These are phyloP conservation scores for Dryomyza anilis DNA, from an alignment of 2,888 invertebrate species.

Conservation along the genomic window DNA sequence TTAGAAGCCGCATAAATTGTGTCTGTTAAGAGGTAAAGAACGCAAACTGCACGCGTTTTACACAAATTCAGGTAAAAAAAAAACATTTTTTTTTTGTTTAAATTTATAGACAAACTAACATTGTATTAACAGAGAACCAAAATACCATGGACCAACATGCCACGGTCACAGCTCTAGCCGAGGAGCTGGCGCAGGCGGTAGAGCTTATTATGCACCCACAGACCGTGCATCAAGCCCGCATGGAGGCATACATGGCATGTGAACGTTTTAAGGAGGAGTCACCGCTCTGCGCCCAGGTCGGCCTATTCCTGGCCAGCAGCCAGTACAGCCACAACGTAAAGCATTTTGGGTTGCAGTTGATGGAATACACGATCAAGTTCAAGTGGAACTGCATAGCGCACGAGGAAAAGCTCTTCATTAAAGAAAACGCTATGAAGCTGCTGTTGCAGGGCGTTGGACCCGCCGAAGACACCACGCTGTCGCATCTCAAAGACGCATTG, in stretches of 20 bases:
- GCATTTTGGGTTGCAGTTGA: constrained; percentile 89
- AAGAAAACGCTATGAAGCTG: constrained; percentile 88
- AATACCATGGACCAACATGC: constrained; percentile 52
- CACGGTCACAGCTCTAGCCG: constrained; percentile 63
- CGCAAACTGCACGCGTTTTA: neutral
- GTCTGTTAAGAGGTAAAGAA: constrained; percentile 1
- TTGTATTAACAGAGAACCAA: too few species aligned
- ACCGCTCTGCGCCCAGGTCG: constrained; percentile 84
- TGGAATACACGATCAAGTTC: constrained; percentile 93
- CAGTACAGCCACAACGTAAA: constrained; percentile 79
- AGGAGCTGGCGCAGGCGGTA: constrained; percentile 79
- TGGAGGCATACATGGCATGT: constrained; percentile 83
- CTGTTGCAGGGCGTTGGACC: constrained; percentile 76
- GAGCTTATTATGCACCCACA: constrained; percentile 83
- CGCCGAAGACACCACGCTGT: constrained; percentile 69
- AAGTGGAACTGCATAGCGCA: constrained; percentile 89
- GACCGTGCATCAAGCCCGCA: constrained; percentile 75
- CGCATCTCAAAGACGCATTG: constrained; percentile 82
- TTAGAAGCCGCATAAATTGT: too few species aligned
- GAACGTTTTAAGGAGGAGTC: constrained; percentile 73
- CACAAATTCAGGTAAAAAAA: constrained; percentile 6
- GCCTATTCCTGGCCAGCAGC: constrained; percentile 77
- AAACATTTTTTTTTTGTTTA: neutral
- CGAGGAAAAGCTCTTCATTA: constrained; percentile 86
- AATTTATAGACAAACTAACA: neutral